Base-by-base conservation (phyloP, 2,113 vertebrate genomes). In the Petromus typicus region DNA sequence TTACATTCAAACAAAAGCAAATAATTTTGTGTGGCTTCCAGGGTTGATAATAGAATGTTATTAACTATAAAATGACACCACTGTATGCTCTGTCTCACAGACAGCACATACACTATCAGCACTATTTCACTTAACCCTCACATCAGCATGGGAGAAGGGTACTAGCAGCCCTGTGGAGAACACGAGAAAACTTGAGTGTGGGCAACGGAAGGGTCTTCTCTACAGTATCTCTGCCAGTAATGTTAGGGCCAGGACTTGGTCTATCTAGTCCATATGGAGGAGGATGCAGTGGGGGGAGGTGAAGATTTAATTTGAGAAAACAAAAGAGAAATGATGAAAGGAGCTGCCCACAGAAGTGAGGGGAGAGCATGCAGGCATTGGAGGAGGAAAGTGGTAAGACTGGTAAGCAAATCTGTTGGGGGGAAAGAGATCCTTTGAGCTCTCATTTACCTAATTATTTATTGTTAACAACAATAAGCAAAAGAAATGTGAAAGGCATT, bases 221-320 rank as follows among this genome's bases (percentile, higher is more conserved):
- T 73, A 17, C 22, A 73, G 7, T 10, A 5, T 17, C 40, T 34
- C 22, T 56, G 37, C 9, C 27, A 22, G 25, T 64, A 64, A 27
- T 45, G 63, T 22, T 82, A 61, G 93, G 78, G 57, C 2, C 80
- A 93, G n/a, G n/a, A 67, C 61, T 63, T 71, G 64, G 56, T 87
- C 37, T 84, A 22, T 59, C 51, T 61, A 67, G 59, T 32, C 61
- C 30, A 14, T 17, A 30, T 16, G 40, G 80, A 93, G 43, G 64
- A 84, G 51, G 30, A 69, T 66, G 51, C 51, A 66, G n/a, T 69
- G 25, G 37, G 59, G 12, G 34, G 34, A 84, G 59, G 34, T 61
- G 71, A 81, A 75, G 11, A 67, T 59, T 82, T 84, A 67, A 92
- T 93, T 80, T 90, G 89, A 94, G 71, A 45, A 54, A 4, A 32